These are phyloP conservation scores for Protonibea diacanthus DNA, from an alignment of 2,797 vertebrate genomes.

Conservation along the genomic window DNA sequence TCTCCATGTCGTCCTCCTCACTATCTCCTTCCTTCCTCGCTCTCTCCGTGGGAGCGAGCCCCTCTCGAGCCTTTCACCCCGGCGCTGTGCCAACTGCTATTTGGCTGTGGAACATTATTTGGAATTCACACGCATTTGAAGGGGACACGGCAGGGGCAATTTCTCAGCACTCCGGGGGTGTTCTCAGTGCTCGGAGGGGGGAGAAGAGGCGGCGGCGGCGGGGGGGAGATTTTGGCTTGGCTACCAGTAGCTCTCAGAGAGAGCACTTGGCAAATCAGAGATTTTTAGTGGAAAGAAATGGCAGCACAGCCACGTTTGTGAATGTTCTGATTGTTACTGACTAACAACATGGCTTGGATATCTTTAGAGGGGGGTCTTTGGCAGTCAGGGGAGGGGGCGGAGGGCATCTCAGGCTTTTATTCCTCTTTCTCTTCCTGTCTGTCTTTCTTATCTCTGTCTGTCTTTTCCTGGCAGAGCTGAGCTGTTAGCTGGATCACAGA, in stretches of 20 bases:
- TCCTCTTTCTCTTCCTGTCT: slow-evolving; percentile 58
- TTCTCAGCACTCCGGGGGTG: slow-evolving; percentile 68
- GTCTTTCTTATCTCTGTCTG: slow-evolving; percentile 70
- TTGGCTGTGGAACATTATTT: slow-evolving; percentile 73
- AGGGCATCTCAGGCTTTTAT: slow-evolving; percentile 65
- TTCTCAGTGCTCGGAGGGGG: slow-evolving; percentile 39
- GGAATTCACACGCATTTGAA: slow-evolving; percentile 72
- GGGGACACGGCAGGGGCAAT: slow-evolving; percentile 63
- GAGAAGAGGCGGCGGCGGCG: slow-evolving; percentile 7
- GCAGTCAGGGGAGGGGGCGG: slow-evolving; percentile 37
- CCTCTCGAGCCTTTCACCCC: slow-evolving; percentile 38
- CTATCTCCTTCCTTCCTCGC: slow-evolving; percentile 17
- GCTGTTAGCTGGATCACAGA: slow-evolving; percentile 68
- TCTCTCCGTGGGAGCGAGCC: slow-evolving; percentile 63
- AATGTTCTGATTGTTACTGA: slow-evolving; percentile 79
- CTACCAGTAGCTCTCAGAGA: slow-evolving; percentile 47
- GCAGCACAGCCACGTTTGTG: slow-evolving; percentile 58
- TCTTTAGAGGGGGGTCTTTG: slow-evolving; percentile 28
- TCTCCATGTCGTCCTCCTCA: neutral
- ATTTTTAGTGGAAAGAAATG: slow-evolving; percentile 64
- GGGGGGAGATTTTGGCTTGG: slow-evolving; percentile 38
- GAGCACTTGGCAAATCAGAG: slow-evolving; percentile 64
- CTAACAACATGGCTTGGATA: slow-evolving; percentile 54
- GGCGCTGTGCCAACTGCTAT: slow-evolving; percentile 60
- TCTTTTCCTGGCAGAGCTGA: slow-evolving; percentile 69